Base-by-base conservation (phyloP, 2,797 vertebrate species). In the Enteromius argenteus region DNA sequence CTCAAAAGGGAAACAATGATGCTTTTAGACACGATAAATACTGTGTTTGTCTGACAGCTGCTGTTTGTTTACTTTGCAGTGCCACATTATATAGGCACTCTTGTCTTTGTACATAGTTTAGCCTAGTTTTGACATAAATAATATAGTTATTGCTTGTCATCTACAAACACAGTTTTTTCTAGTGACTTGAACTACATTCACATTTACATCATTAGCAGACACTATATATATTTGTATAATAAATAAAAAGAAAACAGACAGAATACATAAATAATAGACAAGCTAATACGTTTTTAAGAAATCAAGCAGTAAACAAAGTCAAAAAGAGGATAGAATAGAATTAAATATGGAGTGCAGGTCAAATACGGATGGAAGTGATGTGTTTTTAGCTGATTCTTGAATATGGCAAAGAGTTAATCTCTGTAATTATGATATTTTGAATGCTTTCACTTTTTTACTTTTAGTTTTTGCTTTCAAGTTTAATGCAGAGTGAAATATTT, bases 21-120 rank as follows among this genome's bases (percentile, higher is more conserved):
- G 62, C 81, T 27, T 13, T 44, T 3, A 58, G 81, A 77, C 81
- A 75, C 71, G 66, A 74, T 53, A 9, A 6, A 66, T 9, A 10
- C 60, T 11, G 2, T 15, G 35, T 53, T 46, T 23, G 49, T 37
- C 19, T 77, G 62, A 69, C 81, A 66, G 71, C 71, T 21, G 71
- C 21, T 51, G 39, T 49, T 39, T 82, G 58, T 82, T 39, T 66
- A 3, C 42, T 3, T 21, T 49, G 39, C 32, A 10, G 23, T 49
- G 11, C 19, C 23, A 13, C 56, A 7, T 13, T 62, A 44, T 44
- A 44, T n/a, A 60, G 15, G 23, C 7, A 3, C 37, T 44, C 42
- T 14, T 56, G 32, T 15, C n/a, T n/a, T n/a, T 56, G 53, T 39
- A 23, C 32, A 39, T 17, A 1, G 6, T 27, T 76, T 60, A 60